Conservation (phyloP, 2,888 invertebrate species). For the Cosmia trapezina region DNA sequence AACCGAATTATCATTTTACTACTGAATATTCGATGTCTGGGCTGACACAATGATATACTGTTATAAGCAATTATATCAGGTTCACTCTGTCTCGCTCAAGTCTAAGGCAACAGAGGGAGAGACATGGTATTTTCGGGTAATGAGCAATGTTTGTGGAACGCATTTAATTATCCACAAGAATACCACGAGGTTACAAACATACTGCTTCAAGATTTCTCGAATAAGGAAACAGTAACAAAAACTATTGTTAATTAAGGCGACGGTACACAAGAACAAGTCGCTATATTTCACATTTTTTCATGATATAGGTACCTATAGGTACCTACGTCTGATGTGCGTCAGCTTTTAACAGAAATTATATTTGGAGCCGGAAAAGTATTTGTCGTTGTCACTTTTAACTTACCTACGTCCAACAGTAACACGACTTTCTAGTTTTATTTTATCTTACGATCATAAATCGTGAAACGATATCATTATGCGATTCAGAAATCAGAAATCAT, state of each 20-base stretch:
- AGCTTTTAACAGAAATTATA: slow-evolving; percentile 25
- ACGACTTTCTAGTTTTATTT: slow-evolving; percentile 22
- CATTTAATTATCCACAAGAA: slow-evolving; percentile 40
- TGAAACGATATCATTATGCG: slow-evolving; percentile 13
- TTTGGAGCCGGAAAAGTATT: slow-evolving; percentile 34
- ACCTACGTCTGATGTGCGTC: slow-evolving; percentile 30
- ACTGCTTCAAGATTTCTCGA: slow-evolving; percentile 15
- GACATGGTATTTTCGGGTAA: slow-evolving; percentile 14
- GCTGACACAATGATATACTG: slow-evolving; percentile 33
- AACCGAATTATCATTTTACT: slow-evolving; percentile 33
- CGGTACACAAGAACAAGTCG: slow-evolving; percentile 15
- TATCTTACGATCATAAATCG: slow-evolving; percentile 34
- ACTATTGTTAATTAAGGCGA: slow-evolving; percentile 8
- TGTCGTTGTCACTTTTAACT: slow-evolving; percentile 34
- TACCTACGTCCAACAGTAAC: slow-evolving; percentile 13
- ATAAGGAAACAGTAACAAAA: slow-evolving; percentile 32
- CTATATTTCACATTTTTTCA: slow-evolving; percentile 18
- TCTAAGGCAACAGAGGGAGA: slow-evolving; percentile 22
- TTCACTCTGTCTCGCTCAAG: slow-evolving; percentile 12
- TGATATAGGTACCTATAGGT: too few relatives aligned
- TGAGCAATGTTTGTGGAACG: slow-evolving; percentile 34
- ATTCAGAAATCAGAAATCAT: too few relatives aligned
- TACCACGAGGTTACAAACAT: slow-evolving; percentile 20
- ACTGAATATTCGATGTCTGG: slow-evolving; percentile 12
- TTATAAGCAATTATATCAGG: slow-evolving; percentile 23